Evolutionary conservation across 2,888 invertebrate species (phyloP).

Genomic region (Eulithis testata): DNA sequence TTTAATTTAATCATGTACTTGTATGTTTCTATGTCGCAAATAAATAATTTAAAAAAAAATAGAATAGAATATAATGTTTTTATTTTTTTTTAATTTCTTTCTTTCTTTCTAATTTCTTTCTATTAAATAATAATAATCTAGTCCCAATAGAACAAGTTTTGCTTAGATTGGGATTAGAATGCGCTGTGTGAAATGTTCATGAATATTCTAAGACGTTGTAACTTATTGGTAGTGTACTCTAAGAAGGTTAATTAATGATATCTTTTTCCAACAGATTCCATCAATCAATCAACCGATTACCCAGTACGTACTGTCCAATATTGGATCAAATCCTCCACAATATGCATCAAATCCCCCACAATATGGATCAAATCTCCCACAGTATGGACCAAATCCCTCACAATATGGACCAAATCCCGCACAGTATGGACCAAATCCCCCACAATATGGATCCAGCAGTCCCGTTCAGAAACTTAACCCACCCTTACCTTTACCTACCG

Average conservation of each 20-base stretch:
- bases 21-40: too few species aligned
- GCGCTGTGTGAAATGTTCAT: too few species aligned
- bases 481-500: not conserved
- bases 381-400: not conserved
- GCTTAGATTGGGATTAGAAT: too few species aligned
- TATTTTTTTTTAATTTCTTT: too few species aligned
- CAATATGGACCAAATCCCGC: not conserved
- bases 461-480: not conserved
- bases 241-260: not conserved
- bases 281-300: constrained; percentile 8
- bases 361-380: not conserved
- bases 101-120: too few species aligned
- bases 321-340: constrained; percentile 6
- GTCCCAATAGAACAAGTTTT: too few species aligned
- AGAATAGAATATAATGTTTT: too few species aligned
- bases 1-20: too few species aligned
- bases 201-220: too few species aligned
- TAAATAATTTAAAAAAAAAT: too few species aligned
- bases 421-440: not conserved
- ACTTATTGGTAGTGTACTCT: not conserved
- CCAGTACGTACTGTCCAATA: constrained; percentile 19
- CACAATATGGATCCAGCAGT: not conserved
- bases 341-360: not conserved
- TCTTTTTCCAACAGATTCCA: constrained; percentile 7
- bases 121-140: too few species aligned